Evolutionary conservation across 2,113 vertebrate genomes (phyloP), one percentile per base, ranked within the genome.

Genomic region (Dryoscopus gambensis): DNA sequence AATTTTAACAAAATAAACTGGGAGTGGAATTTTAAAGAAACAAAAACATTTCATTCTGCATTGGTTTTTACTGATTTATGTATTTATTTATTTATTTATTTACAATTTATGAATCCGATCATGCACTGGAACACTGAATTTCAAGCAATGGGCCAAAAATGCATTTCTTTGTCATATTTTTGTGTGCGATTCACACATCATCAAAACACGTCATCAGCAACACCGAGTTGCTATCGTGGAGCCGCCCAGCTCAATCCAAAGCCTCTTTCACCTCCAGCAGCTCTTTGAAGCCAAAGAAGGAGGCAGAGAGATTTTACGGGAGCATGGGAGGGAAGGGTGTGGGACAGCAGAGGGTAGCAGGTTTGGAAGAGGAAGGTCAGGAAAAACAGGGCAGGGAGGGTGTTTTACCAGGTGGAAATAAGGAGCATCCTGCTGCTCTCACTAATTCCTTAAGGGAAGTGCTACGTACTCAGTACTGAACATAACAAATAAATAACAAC

Each of bases 321-420:
- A 68, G 10, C 12, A 2, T 14, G 35, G 39, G 56, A 77, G 37
- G 64, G 49, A 80, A 63, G 17, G 0, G 0, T 4, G 7, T 52
- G 56, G n/a, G 20, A 83, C 31, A 44, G 35, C 5, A 46, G 31
- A 37, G 25, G 8, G 4, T 6, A 27, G n/a, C 83, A 9, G 3
- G 27, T 77, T 33, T 86, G 19, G n/a, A 71, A 62, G 18, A 46
- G 18, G 37, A 64, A 53, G 7, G 11, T 69, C 53, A 37, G 33
- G 39, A 65, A 39, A 57, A 76, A 37, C 4, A 6, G 39, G 15
- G 18, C 0, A 10, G 22, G 21, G 9, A 81, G 10, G 5, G 13
- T 80, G 15, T 59, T 77, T 56, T 22, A 40, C 5, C 28, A 52
- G 63, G 30, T 42, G 82, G 67, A 30, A 31, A 50, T 18, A 17